Evolutionary conservation across 2,888 invertebrate species (phyloP).

Genomic region (Polydrusus pterygomalis): DNA sequence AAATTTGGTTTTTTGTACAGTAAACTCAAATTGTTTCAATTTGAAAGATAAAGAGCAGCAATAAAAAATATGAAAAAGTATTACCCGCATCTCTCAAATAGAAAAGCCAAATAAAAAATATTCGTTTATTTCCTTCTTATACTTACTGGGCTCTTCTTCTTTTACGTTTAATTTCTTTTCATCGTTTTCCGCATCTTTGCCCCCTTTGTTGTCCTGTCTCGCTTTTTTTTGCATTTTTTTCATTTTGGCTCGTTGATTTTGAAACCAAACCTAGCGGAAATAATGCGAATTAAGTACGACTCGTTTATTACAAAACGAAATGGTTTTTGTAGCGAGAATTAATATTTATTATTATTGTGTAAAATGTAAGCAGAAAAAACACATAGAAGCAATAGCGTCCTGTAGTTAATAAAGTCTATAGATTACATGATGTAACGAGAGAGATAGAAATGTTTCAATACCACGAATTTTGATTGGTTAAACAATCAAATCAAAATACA

Average conservation of each 20-base stretch:
- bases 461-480: no score
- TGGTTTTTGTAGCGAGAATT: background rate
- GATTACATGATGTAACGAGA: no score
- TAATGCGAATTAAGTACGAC: conserved; percentile 15
- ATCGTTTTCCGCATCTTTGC: conserved; percentile 71
- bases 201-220: conserved; percentile 75
- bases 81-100: no score
- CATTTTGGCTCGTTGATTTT: conserved; percentile 80
- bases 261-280: conserved; percentile 76
- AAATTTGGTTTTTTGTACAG: no score
- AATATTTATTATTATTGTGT: conserved; percentile 3
- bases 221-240: conserved; percentile 81
- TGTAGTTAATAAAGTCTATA: background rate
- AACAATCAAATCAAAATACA: no score
- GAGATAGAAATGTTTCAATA: no score
- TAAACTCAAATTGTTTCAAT: no score
- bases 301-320: background rate
- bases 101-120: background rate
- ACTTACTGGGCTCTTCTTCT: conserved; percentile 77
- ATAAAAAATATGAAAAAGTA: no score
- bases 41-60: background rate
- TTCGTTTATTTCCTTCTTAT: background rate
- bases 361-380: background rate
- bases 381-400: background rate
- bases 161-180: conserved; percentile 76